These are phyloP conservation scores for Pachydiplax longipennis DNA, from an alignment of 2,888 invertebrate species.

Conservation along the genomic window DNA sequence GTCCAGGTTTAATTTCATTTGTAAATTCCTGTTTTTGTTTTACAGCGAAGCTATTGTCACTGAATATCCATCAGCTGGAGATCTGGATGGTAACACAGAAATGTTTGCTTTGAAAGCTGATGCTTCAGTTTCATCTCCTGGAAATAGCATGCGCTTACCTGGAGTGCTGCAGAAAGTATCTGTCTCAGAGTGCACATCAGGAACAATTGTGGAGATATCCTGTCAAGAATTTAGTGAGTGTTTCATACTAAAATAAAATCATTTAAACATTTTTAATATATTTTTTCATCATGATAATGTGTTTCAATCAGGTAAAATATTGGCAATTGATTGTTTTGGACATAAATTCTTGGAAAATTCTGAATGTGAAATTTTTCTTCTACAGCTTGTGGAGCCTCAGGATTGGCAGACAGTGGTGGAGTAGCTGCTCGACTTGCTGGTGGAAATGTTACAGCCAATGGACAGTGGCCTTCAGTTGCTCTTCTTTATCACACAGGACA, in stretches of 20 bases:
- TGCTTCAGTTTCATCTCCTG: constrained; percentile 50
- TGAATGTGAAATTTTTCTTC: background rate
- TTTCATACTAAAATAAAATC: background rate
- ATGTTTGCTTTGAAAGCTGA: constrained; percentile 54
- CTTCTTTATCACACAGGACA: constrained; percentile 61
- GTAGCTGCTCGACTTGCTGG: constrained; percentile 62
- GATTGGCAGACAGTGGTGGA: constrained; percentile 52
- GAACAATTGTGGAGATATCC: constrained; percentile 62
- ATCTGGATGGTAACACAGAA: constrained; percentile 50
- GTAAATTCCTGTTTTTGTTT: background rate
- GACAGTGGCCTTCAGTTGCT: constrained; percentile 68
- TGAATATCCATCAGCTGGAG: constrained; percentile 54
- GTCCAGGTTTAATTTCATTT: background rate
- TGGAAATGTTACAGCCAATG: constrained; percentile 61
- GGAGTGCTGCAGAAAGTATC: constrained; percentile 35
- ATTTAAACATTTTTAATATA: no score
- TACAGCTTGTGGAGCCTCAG: constrained; percentile 60
- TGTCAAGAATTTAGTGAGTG: constrained; percentile 66
- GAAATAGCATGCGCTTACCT: background rate
- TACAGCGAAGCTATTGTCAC: constrained; percentile 57
- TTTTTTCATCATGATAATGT: no score
- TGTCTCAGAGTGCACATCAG: constrained; percentile 59
- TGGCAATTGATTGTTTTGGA: no score
- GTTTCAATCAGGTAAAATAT: no score
- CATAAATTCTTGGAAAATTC: no score